Percentiles rank a stretch among this genome's conserved stretches.
Evolutionary conservation across 2,113 vertebrate species (phyloP).

Genomic region (Actinemys pallida): DNA sequence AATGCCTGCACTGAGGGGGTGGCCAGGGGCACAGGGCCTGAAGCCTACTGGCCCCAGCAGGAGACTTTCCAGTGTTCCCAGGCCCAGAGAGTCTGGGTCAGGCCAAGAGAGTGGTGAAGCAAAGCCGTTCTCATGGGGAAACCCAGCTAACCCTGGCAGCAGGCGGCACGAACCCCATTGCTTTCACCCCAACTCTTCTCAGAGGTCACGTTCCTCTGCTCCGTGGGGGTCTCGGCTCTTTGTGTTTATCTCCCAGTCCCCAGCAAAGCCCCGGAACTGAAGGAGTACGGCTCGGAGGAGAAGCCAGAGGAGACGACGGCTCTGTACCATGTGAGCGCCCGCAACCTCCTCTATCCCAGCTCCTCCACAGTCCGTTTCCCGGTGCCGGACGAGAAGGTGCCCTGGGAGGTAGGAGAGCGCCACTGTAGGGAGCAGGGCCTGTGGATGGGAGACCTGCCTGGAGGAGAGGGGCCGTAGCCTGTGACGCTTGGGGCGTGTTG

Average conservation of each 20-base stretch:
- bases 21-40: neutral
- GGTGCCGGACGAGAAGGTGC: constrained; percentile 94
- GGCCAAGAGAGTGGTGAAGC: fast-evolving
- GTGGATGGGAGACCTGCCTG: too few relatives aligned
- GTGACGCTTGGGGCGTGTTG: neutral
- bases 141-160: too few relatives aligned
- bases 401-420: constrained; percentile 89
- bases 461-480: neutral
- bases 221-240: fast-evolving
- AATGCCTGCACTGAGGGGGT: neutral
- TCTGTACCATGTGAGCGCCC: constrained; percentile 80
- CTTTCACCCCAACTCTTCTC: fast-evolving
- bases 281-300: constrained; percentile 7
- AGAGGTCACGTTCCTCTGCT: neutral
- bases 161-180: neutral
- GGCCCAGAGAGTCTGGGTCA: neutral
- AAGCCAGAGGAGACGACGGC: neutral
- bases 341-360: constrained; percentile 85
- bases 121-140: fast-evolving
- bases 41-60: neutral
- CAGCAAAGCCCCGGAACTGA: constrained; percentile 29
- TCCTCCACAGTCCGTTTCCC: constrained; percentile 86
- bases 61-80: neutral
- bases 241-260: constrained; percentile 49
- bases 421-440: fast-evolving